Evolutionary conservation across 2,797 vertebrate genomes (phyloP), one percentile per base, ranked within the genome.

Genomic region (Protonibea diacanthus): DNA sequence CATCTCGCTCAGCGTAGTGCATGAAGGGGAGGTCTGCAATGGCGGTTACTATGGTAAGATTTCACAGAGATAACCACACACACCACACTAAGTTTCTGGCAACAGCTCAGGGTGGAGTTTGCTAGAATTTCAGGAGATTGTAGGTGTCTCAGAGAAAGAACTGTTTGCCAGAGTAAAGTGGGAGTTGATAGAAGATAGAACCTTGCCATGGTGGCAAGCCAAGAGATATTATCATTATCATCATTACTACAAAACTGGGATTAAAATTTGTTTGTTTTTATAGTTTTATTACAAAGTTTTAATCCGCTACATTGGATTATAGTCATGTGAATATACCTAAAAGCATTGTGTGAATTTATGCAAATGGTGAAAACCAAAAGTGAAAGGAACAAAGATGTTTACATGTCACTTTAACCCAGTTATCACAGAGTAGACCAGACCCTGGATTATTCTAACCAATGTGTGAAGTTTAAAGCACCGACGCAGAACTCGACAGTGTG

Each of bases 11-110:
- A 75, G 89, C 48, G 93, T 99, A 12, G 96, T 86, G 5, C 95
- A 95, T 1, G 97, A 99, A 76, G 97, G 95, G 1, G 97, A 98
- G 56, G 69, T 94, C 47, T 93, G 40, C 86, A 92, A 82, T 55
- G 90, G 91, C 44, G 74, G 86, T 13, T 84, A 82, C 78, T 47
- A 76, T 25, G 89, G 93, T 94, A 74, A 81, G 88, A 78, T 49
- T 72, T 70, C 10, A 74, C 29, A 18, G 15, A 44, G 49, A 67
- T 47, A 48, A 47, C 27, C 25, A 55, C 8, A 18, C n/a, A 25
- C 17, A 38, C 12, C 12, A 2, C 42, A 6, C 3, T n/a, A 27
- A 33, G 27, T 71, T 17, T 47, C 49, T 53, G 40, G 3, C 5
- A 57, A 1, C 21, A 63, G 14, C 21, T 61, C 23, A 20, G 33